Base-by-base conservation (phyloP, 2,797 vertebrate genomes). In the Gastrophryne carolinensis region DNA sequence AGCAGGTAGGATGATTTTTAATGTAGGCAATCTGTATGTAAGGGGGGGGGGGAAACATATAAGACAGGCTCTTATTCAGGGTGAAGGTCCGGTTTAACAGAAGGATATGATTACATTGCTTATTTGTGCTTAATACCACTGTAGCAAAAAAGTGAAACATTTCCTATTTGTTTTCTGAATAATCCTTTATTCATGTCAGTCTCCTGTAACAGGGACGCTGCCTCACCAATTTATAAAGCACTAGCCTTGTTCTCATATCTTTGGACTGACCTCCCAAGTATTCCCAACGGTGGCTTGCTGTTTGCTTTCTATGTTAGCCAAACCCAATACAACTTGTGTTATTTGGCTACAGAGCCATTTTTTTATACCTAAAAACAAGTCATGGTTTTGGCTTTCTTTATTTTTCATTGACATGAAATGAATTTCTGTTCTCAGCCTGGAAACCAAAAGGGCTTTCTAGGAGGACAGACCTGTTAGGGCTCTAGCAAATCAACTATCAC, bases 301-400 rank as follows among this genome's bases (percentile, higher is more conserved):
- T 69, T 66, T 67, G 53, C 49, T 19, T 37, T 49, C 19, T 15
- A 15, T 13, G 37, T 23, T 57, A 58, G 21, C 30, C 32, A 26
- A 58, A 15, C 52, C 54, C 64, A 60, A 44, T n/a, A 50, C 60
- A 34, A 37, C 57, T 47, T 52, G 34, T 37, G 21, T 75, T 50
- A 13, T 12, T 37, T 60, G 65, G 73, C 63, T 47, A n/a, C 27
- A 23, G 24, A 19, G 17, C 24, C 39, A 35, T 52, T 23, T 24
- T 56, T 58, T 64, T 70, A 34, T 11, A 21, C 26, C 21, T 15
- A 26, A 19, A 3, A 64, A 15, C 44, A 41, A 70, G 35, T 53
- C 53, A 29, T 19, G 15, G 21, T 24, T 34, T 30, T 32, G 26
- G n/a, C 12, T 3, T 65, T 50, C 62, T 21, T 37, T 26, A 37